Conservation (phyloP, 2,113 vertebrate species). For the Willisornis vidua region DNA sequence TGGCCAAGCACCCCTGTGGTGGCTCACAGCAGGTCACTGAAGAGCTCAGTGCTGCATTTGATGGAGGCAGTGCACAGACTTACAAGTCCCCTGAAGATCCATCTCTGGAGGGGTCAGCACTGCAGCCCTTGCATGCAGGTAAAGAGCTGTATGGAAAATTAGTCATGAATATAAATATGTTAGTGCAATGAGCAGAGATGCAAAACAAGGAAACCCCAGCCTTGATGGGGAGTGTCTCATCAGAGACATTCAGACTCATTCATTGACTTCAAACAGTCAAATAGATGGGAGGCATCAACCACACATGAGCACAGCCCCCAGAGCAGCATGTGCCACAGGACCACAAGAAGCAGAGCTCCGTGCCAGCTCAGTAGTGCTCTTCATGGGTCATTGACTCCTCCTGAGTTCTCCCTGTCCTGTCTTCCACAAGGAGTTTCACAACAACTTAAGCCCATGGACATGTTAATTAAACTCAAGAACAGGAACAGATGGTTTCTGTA, state of each 20-base stretch:
- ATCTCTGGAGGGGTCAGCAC: neutral
- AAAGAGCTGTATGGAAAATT: accelerated
- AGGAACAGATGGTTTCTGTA: neutral
- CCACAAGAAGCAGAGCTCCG: neutral
- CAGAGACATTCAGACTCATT: neutral
- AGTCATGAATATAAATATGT: neutral
- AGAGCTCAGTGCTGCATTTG: neutral
- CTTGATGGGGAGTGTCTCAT: neutral
- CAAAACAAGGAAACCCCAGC: neutral
- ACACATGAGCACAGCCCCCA: accelerated
- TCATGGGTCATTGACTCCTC: neutral
- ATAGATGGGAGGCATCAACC: neutral
- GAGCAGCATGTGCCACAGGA: neutral
- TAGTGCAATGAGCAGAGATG: neutral
- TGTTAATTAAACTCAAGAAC: neutral
- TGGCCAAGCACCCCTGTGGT: neutral
- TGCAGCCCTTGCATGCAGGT: accelerated
- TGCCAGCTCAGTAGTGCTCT: neutral
- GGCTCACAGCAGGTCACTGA: neutral
- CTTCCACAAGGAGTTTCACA: neutral
- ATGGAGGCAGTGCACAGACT: neutral
- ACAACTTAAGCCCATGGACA: neutral
- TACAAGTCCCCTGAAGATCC: neutral
- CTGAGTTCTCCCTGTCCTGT: neutral
- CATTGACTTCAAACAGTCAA: neutral